A percentile compares a stretch with the other conserved stretches of the same genome.
Conservation (phyloP, 2,797 vertebrate genomes). For the Crax fasciolata region DNA sequence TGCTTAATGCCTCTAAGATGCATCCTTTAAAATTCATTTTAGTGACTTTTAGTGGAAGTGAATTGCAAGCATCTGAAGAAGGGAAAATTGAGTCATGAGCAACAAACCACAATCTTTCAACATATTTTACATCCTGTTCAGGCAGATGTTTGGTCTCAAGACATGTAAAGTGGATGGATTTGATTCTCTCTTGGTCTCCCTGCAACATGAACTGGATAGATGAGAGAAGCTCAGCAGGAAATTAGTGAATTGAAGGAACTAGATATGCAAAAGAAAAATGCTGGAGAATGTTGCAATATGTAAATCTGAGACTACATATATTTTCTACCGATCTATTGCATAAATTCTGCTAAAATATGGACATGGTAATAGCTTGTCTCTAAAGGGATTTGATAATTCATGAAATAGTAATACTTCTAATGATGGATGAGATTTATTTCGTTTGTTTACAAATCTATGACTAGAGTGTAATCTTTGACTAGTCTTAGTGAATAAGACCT, state of each 20-base stretch:
- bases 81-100: background rate
- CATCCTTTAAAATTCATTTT: conserved; percentile 2
- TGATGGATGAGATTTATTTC: background rate
- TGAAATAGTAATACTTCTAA: background rate
- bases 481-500: background rate
- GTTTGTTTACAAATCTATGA: background rate
- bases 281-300: background rate
- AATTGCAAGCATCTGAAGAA: background rate
- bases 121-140: conserved; percentile 14
- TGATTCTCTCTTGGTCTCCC: conserved; percentile 13
- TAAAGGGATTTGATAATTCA: background rate
- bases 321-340: background rate
- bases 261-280: background rate
- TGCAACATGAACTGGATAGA: background rate
- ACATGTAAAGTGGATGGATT: conserved; percentile 31
- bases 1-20: background rate
- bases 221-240: background rate
- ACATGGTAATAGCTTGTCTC: background rate
- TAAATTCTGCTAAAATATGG: background rate
- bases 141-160: conserved; percentile 53
- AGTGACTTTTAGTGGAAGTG: background rate
- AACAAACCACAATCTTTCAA: background rate
- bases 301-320: background rate
- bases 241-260: background rate
- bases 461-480: background rate